Conservation (phyloP, 2,797 vertebrate genomes). For the Hypotaenidia okinawae region DNA sequence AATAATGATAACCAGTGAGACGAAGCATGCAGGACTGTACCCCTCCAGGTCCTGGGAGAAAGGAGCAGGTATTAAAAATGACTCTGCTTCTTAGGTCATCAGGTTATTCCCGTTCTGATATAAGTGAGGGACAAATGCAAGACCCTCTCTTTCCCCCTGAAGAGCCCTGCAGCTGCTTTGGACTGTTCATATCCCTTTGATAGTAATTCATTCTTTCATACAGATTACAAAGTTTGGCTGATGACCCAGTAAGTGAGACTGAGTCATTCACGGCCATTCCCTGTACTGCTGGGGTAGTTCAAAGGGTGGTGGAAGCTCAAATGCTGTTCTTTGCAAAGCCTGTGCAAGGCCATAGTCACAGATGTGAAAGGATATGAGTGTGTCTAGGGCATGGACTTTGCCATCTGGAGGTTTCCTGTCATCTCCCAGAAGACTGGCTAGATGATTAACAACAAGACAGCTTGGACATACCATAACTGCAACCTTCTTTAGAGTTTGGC, state of each 20-base stretch:
- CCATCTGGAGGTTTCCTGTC: background rate
- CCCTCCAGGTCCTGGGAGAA: conserved; percentile 69
- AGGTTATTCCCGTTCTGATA: conserved; percentile 30
- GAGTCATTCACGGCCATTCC: background rate
- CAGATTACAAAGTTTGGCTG: conserved; percentile 1
- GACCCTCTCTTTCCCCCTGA: background rate
- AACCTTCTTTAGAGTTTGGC: background rate
- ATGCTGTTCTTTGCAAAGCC: background rate
- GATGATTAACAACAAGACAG: background rate
- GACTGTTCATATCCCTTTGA: conserved; percentile 12
- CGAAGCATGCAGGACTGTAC: conserved; percentile 57
- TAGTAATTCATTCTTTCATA: conserved; percentile 16
- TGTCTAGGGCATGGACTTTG: background rate
- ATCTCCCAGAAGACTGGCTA: background rate
- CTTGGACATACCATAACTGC: background rate
- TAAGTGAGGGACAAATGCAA: background rate
- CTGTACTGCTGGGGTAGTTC: background rate
- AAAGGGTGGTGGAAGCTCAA: background rate
- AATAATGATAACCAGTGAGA: conserved; percentile 80
- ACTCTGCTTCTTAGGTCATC: conserved; percentile 53
- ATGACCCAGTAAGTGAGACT: background rate
- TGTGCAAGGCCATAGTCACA: background rate
- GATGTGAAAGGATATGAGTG: background rate
- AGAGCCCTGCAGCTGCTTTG: conserved; percentile 44
- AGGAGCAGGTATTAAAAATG: conserved; percentile 53